A percentile compares a stretch with the other conserved stretches of the same genome.
Conservation (phyloP, 2,888 invertebrate species). For the Parnassius mnemosyne region DNA sequence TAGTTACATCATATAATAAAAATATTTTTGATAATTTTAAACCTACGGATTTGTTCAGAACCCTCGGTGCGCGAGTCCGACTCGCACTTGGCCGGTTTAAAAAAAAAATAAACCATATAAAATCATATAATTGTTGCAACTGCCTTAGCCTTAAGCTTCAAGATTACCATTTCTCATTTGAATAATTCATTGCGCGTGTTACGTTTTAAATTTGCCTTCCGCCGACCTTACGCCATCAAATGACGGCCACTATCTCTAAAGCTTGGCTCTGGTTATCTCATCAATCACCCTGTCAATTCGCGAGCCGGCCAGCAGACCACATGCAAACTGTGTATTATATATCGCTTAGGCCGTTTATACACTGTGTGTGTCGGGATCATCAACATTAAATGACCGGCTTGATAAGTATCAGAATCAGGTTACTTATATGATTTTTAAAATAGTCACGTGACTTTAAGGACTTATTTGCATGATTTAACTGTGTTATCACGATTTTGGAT, state of each 20-base stretch:
- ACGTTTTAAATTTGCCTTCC: conserved; percentile 27
- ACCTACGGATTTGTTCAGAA: too few species aligned
- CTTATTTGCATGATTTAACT: too few species aligned
- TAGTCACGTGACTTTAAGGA: too few species aligned
- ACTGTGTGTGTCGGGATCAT: conserved; percentile 14
- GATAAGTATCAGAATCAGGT: background rate
- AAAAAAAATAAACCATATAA: too few species aligned
- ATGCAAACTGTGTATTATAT: conserved; percentile 16
- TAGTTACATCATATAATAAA: too few species aligned
- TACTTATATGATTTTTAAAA: background rate
- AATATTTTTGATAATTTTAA: too few species aligned
- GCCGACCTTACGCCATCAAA: conserved; percentile 2
- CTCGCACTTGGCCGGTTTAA: too few species aligned
- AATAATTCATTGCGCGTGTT: conserved; percentile 19
- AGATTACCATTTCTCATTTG: conserved; percentile 17
- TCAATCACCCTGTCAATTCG: conserved; percentile 35
- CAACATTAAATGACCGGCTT: background rate
- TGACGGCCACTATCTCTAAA: conserved; percentile 23
- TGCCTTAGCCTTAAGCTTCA: background rate
- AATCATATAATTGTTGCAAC: background rate
- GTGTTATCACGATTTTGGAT: too few species aligned
- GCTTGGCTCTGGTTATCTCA: conserved; percentile 32
- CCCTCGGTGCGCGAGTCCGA: too few species aligned
- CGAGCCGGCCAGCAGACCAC: conserved; percentile 16
- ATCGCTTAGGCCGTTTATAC: conserved; percentile 26